Evolutionary conservation across 2,888 invertebrate species (phyloP).

Genomic region (Drosophila kambysellisi): DNA sequence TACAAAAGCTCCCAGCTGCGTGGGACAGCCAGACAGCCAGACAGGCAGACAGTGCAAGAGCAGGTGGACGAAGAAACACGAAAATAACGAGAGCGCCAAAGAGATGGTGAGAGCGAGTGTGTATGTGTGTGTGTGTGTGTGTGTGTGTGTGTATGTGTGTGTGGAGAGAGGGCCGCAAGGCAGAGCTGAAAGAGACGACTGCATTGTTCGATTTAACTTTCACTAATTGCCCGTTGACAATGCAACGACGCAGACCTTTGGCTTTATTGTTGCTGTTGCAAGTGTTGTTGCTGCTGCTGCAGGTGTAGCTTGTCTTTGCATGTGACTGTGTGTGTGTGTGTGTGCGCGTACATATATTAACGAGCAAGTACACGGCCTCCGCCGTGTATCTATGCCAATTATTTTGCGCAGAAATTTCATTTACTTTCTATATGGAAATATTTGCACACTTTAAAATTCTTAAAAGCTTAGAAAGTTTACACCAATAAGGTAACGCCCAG

Average conservation of each 20-base stretch:
- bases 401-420: conserved; percentile 56
- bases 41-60: conserved; percentile 11
- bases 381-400: conserved; percentile 54
- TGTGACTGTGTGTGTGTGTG: conserved; percentile 1
- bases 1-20: conserved; percentile 30
- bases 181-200: conserved; percentile 33
- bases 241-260: conserved; percentile 62
- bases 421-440: conserved; percentile 63
- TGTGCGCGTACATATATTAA: conserved; percentile 30
- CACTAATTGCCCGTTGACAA: conserved; percentile 78
- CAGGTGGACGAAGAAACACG: conserved; percentile 18
- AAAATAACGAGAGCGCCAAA: conserved; percentile 6
- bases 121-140: conserved; percentile 4
- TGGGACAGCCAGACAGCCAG: conserved; percentile 2
- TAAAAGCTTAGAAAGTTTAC: conserved; percentile 59
- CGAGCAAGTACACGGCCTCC: conserved; percentile 56
- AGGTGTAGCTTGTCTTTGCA: conserved; percentile 32
- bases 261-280: conserved; percentile 35
- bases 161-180: conserved; percentile 15
- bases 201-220: conserved; percentile 78
- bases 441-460: conserved; percentile 60
- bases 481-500: conserved; percentile 49
- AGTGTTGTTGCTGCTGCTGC: conserved; percentile 38
- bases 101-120: neutral
- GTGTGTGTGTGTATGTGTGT: neutral